phyloP scores from a whole-genome alignment of 2,113 vertebrate genomes.

The Nycticryphes semicollaris region DNA sequence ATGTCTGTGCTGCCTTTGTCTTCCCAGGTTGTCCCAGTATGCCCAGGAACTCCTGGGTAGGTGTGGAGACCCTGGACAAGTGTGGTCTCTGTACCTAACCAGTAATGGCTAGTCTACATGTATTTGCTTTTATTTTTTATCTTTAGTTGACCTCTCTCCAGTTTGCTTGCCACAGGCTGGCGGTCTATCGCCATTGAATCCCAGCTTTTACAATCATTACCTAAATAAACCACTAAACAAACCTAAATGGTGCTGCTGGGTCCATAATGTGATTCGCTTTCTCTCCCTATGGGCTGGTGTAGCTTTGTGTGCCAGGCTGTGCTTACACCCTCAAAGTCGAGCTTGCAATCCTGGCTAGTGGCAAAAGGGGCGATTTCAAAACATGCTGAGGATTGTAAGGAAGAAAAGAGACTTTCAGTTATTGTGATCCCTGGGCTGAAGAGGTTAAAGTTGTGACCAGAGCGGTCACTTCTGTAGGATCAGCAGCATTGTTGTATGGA shows the following conservation, averaged over 20 bases:
- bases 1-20: neutral
- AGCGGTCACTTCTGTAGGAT: slow-evolving; percentile 43
- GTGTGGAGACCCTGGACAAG: neutral
- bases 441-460: slow-evolving; percentile 60
- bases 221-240: neutral
- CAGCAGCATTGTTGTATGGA: slow-evolving; percentile 52
- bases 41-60: neutral
- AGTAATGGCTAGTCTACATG: neutral
- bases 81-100: neutral
- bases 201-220: neutral
- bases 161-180: neutral
- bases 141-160: neutral
- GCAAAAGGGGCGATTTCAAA: neutral
- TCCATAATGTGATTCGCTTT: neutral
- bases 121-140: neutral
- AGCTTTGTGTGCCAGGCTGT: neutral
- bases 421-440: slow-evolving; percentile 47
- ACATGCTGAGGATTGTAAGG: neutral
- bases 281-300: neutral
- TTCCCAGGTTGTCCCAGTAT: neutral
- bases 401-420: slow-evolving; percentile 50
- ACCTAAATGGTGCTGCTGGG: neutral
- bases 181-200: neutral
- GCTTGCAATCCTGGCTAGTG: neutral
- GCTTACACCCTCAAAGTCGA: neutral